A percentile compares a stretch with the other conserved stretches of the same genome.
phyloP scores from a whole-genome alignment of 2,797 vertebrate genomes.

The Ambastaia sidthimunki region DNA sequence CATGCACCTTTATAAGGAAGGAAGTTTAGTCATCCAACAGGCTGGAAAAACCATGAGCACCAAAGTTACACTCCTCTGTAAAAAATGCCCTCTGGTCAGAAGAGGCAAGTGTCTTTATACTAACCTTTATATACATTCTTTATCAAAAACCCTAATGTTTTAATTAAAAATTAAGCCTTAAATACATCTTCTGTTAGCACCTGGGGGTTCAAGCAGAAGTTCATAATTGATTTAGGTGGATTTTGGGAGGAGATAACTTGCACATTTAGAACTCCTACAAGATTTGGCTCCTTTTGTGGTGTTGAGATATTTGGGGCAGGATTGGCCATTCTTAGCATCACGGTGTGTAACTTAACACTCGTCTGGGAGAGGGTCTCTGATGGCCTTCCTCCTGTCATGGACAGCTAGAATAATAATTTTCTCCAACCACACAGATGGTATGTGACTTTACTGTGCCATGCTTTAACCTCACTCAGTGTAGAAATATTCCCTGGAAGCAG shows the following conservation, averaged over 20 bases:
- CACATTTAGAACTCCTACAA: neutral
- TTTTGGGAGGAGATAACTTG: slow-evolving; percentile 6
- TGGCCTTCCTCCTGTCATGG: slow-evolving; percentile 16
- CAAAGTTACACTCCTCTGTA: slow-evolving; percentile 80
- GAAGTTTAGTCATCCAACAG: slow-evolving; percentile 83
- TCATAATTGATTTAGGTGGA: neutral
- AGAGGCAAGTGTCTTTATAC: slow-evolving; percentile 72
- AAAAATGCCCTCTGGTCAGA: slow-evolving; percentile 84
- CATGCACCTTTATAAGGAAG: slow-evolving; percentile 84
- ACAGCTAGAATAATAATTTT: slow-evolving; percentile 38
- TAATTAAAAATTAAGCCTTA: neutral
- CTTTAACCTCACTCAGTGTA: slow-evolving; percentile 33
- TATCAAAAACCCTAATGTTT: neutral
- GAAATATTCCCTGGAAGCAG: slow-evolving; percentile 15
- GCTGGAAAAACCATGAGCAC: slow-evolving; percentile 85
- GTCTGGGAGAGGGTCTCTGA: slow-evolving; percentile 23
- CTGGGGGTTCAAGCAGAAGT: neutral
- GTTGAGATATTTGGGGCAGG: slow-evolving; percentile 36
- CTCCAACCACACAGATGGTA: slow-evolving; percentile 21
- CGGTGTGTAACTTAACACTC: slow-evolving; percentile 22
- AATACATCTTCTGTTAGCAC: neutral
- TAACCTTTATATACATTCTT: neutral
- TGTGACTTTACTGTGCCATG: slow-evolving; percentile 32
- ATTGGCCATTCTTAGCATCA: slow-evolving; percentile 24
- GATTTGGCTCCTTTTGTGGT: slow-evolving; percentile 13